These are phyloP conservation scores for Heliothis subflexa DNA, from an alignment of 1,140 invertebrate species.

Conservation along the genomic window DNA sequence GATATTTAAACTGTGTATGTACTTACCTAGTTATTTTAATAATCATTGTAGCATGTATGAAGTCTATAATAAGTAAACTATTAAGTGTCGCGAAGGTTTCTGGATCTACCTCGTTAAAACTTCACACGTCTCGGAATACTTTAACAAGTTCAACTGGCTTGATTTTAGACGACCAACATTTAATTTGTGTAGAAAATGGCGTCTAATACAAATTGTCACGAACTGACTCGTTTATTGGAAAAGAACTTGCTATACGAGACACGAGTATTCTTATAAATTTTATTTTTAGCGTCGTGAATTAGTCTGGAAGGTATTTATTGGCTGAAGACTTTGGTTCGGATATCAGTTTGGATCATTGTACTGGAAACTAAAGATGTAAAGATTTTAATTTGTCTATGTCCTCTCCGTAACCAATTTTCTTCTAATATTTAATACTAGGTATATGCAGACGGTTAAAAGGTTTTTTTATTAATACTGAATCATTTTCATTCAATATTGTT, in stretches of 20 bases:
- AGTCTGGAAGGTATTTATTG: too few relatives aligned
- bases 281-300: too few relatives aligned
- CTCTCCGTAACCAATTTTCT: too few relatives aligned
- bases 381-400: too few relatives aligned
- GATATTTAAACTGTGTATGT: too few relatives aligned
- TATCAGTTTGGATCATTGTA: too few relatives aligned
- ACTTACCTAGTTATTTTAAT: constrained; percentile 9
- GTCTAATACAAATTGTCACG: constrained; percentile 31
- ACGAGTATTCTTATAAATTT: neutral
- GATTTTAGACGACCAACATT: constrained; percentile 55
- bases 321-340: too few relatives aligned
- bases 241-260: neutral
- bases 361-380: too few relatives aligned
- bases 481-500: too few relatives aligned
- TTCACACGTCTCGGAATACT: constrained; percentile 60
- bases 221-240: neutral
- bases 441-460: too few relatives aligned
- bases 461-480: too few relatives aligned
- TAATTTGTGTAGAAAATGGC: constrained; percentile 35
- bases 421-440: too few relatives aligned
- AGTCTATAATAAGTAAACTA: constrained; percentile 47
- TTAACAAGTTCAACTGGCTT: constrained; percentile 60
- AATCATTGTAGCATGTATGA: constrained; percentile 21
- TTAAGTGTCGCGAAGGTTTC: constrained; percentile 49
- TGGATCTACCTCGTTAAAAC: constrained; percentile 62